Evolutionary conservation across 1,140 invertebrate species (phyloP).

Genomic region (Cydia pomonella): DNA sequence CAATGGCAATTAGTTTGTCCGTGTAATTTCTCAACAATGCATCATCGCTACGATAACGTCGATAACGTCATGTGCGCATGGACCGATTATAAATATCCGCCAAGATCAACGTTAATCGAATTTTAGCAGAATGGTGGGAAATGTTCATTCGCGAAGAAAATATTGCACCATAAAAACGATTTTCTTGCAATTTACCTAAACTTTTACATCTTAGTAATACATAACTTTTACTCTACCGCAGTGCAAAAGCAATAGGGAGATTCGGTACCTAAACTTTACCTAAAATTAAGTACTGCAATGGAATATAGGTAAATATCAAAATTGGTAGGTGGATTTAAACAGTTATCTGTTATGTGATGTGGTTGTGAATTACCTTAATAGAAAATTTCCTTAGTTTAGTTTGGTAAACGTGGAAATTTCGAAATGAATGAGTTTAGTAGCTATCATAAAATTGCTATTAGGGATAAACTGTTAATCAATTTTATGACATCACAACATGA

Average conservation of each 20-base stretch:
- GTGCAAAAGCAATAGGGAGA: too few relatives aligned
- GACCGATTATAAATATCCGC: slow-evolving; percentile 26
- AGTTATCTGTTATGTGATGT: too few relatives aligned
- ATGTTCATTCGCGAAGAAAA: not conserved
- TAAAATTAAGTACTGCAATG: too few relatives aligned
- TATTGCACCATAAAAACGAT: not conserved
- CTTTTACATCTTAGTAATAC: too few relatives aligned
- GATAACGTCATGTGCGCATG: slow-evolving; percentile 18
- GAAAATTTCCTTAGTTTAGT: not conserved
- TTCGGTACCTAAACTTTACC: too few relatives aligned
- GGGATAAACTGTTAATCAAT: not conserved
- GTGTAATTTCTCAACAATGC: slow-evolving; percentile 21
- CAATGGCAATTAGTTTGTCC: not conserved
- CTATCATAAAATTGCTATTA: not conserved
- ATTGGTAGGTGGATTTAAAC: too few relatives aligned
- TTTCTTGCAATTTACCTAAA: not conserved
- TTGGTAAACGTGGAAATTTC: not conserved
- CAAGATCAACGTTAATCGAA: slow-evolving; percentile 18
- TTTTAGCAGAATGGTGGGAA: slow-evolving; percentile 18
- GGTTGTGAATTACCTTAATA: too few relatives aligned
- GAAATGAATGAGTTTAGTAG: not conserved
- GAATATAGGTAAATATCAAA: too few relatives aligned
- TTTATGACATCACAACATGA: not conserved
- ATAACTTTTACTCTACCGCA: too few relatives aligned
- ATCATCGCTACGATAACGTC: not conserved